Percentiles rank a stretch among this genome's conserved stretches.
Conservation (phyloP, 2,113 vertebrate genomes). For the Oryctolagus cuniculus region DNA sequence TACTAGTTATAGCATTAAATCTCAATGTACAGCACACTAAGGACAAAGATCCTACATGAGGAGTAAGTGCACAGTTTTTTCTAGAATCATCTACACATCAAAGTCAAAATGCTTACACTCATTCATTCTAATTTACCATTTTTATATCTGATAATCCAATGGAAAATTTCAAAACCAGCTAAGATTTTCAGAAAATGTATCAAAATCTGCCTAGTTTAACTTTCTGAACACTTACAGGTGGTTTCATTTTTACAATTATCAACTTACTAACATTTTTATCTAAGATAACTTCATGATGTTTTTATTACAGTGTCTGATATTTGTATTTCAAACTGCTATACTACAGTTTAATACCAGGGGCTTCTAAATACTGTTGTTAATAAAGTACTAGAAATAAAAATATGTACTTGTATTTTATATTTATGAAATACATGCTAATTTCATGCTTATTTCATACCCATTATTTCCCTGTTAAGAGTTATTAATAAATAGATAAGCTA, state of each 20-base stretch:
- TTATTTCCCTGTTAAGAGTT: slow-evolving; percentile 34
- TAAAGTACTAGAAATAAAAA: slow-evolving; percentile 49
- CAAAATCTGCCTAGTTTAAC: not conserved
- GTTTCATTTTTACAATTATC: slow-evolving; percentile 33
- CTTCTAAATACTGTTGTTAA: not conserved
- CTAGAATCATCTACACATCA: not conserved
- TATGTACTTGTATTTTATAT: slow-evolving; percentile 10
- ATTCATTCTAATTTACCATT: slow-evolving; percentile 20
- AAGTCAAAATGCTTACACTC: slow-evolving; percentile 33
- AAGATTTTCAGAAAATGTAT: slow-evolving; percentile 31
- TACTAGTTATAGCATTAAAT: no score
- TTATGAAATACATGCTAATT: slow-evolving; percentile 20
- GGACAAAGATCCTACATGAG: no score
- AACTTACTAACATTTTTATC: slow-evolving; percentile 52
- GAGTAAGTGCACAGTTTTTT: no score
- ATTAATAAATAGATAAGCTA: not conserved
- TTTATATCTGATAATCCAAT: slow-evolving; percentile 36
- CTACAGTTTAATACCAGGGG: not conserved
- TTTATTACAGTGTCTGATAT: slow-evolving; percentile 32
- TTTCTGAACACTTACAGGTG: not conserved
- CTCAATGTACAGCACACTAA: no score
- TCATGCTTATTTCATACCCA: slow-evolving; percentile 6
- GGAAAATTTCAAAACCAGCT: slow-evolving; percentile 2
- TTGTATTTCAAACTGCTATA: slow-evolving; percentile 46
- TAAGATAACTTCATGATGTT: slow-evolving; percentile 12